Base-by-base conservation (phyloP, 2,797 vertebrate species). In the Sebastes dallii region DNA sequence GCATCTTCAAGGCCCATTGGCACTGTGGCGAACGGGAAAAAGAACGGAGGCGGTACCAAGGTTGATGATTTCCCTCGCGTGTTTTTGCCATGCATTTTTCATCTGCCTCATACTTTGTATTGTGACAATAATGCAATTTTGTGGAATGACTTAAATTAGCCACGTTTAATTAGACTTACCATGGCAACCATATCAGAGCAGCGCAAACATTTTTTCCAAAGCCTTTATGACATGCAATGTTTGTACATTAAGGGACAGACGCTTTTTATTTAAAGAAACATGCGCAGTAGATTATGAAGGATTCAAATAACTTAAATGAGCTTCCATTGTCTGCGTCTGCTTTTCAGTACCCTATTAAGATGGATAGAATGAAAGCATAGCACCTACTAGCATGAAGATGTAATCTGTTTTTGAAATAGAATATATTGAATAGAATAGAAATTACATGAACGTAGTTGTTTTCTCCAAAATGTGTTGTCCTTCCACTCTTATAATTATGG, bases 1-100 rank as follows among this genome's bases (percentile, higher is more conserved):
- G 39, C 75, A 59, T 81, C 82, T 91, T 92, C 84, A 91, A 72
- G 86, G 87, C 54, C 83, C 89, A 91, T 87, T 92, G 75, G 65
- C 66, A 66, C 73, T 42, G 42, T 39, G 61, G 22, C 69, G n/a
- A 70, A 34, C 30, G 22, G 62, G 79, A 67, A 22, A 60, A 77
- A 64, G 12, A 82, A 67, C 32, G 39, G 72, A 61, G 75, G 36
- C 22, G 2, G 52, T 27, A 16, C 74, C 55, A 39, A 56, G 68
- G 83, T 74, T 85, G 66, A 85, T 77, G 64, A 87, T 86, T 88
- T 83, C 64, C 32, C 55, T 80, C 25, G 71, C 4, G 3, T 90
- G 60, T 68, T 78, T 88, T 74, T 25, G 25, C 77, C 29, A 75
- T 85, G 72, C 30, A 66, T 86, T 89, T 84, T 74, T 86, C 74